phyloP scores from a whole-genome alignment of 2,888 invertebrate genomes.

The Hartigia nigra region DNA sequence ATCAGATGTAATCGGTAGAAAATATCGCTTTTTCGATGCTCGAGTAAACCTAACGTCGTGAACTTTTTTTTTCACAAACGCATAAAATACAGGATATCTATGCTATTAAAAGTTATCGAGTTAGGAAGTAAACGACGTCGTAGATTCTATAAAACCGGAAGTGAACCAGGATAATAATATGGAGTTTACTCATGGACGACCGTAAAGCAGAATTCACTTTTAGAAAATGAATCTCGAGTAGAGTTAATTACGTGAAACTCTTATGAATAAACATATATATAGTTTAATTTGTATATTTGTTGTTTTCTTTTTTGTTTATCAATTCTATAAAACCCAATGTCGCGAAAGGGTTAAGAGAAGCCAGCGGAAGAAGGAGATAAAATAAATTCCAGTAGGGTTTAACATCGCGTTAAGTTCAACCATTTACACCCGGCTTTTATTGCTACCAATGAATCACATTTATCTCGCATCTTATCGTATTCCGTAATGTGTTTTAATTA shows the following conservation, averaged over 20 bases:
- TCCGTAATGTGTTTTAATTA: constrained; percentile 15
- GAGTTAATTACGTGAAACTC: not conserved
- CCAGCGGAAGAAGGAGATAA: constrained; percentile 12
- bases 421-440: constrained; percentile 17
- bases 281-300: not conserved
- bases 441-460: constrained; percentile 22
- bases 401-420: constrained; percentile 22
- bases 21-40: not conserved
- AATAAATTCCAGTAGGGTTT: constrained; percentile 22
- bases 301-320: not conserved
- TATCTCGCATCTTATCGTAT: constrained; percentile 22
- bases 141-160: not conserved
- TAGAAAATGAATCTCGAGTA: not conserved
- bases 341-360: constrained; percentile 5
- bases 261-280: not conserved
- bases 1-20: not conserved
- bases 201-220: not conserved
- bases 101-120: too few species aligned
- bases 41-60: not conserved
- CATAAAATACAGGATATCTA: too few species aligned
- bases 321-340: not conserved
- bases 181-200: not conserved
- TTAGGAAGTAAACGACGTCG: too few species aligned
- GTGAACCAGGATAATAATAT: not conserved
- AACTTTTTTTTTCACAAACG: too few species aligned